Conservation (phyloP, 2,797 vertebrate species). For the Acipenser ruthenus region DNA sequence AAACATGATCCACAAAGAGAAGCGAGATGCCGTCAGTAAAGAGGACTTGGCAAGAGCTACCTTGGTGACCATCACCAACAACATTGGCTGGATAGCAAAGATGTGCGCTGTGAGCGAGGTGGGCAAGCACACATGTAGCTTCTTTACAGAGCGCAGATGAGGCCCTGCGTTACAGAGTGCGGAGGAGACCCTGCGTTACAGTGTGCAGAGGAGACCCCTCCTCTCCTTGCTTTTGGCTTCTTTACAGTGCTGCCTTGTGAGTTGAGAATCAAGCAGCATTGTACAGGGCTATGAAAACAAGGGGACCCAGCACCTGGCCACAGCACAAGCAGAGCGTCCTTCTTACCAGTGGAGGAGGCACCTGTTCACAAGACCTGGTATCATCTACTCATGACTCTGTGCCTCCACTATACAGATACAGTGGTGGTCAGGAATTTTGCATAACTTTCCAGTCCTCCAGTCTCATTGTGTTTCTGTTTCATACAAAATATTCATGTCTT, state of each 20-base stretch:
- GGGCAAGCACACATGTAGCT: slow-evolving; percentile 11
- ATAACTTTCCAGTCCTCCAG: no score
- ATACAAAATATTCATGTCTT: no score
- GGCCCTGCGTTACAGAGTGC: no score
- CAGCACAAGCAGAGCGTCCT: no score
- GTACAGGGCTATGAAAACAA: slow-evolving; percentile 79
- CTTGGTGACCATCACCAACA: slow-evolving; percentile 81
- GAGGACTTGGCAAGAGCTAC: slow-evolving; percentile 81
- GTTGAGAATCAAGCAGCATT: slow-evolving; percentile 80
- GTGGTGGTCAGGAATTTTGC: no score
- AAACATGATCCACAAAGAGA: slow-evolving; percentile 85
- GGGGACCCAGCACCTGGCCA: slow-evolving; percentile 30
- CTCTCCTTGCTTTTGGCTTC: slow-evolving; percentile 67
- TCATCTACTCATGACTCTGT: no score
- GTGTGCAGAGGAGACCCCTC: background rate
- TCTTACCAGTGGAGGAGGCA: no score
- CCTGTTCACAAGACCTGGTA: no score
- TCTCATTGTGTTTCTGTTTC: no score
- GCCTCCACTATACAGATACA: no score
- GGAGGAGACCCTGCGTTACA: no score
- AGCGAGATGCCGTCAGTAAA: slow-evolving; percentile 74
- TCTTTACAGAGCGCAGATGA: background rate
- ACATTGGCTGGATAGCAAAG: slow-evolving; percentile 76
- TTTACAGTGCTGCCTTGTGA: slow-evolving; percentile 84
- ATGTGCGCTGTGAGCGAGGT: slow-evolving; percentile 88